These are phyloP conservation scores for Pachyrhynchus sulphureomaculatus DNA, from an alignment of 1,140 invertebrate genomes.

Conservation along the genomic window DNA sequence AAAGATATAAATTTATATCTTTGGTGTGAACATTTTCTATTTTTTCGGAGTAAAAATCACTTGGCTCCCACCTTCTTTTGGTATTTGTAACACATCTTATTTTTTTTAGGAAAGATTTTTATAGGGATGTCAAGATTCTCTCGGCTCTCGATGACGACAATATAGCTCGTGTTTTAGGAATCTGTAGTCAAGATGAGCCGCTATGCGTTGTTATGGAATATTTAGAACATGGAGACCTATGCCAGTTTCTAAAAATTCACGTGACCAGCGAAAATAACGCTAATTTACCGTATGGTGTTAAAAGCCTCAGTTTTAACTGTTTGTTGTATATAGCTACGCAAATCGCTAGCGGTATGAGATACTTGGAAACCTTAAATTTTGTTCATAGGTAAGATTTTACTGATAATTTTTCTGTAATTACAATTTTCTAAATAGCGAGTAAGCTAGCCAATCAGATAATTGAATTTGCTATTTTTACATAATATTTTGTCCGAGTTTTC, in stretches of 20 bases:
- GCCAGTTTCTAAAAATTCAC: constrained; percentile 76
- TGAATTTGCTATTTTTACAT: too few relatives aligned
- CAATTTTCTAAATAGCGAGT: too few relatives aligned
- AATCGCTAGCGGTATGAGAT: constrained; percentile 85
- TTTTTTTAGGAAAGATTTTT: constrained; percentile 76
- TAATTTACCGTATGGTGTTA: constrained; percentile 61
- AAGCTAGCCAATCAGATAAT: too few relatives aligned
- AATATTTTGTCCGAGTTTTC: too few relatives aligned
- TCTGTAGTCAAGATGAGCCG: constrained; percentile 79
- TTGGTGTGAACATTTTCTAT: too few relatives aligned
- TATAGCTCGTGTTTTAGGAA: constrained; percentile 83
- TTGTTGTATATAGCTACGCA: constrained; percentile 81
- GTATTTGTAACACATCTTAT: too few relatives aligned
- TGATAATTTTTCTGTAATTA: too few relatives aligned
- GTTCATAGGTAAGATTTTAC: constrained; percentile 62
- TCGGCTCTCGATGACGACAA: constrained; percentile 84
- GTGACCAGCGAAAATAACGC: constrained; percentile 59
- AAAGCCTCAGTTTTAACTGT: constrained; percentile 72
- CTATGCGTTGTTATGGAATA: constrained; percentile 89
- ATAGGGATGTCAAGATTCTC: constrained; percentile 84
- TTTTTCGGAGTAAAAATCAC: too few relatives aligned
- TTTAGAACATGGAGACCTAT: constrained; percentile 85
- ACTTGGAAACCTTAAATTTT: constrained; percentile 78
- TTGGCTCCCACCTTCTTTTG: too few relatives aligned
- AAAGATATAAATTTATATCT: too few relatives aligned